Evolutionary conservation across 2,113 vertebrate genomes (phyloP).

Genomic region (Bettongia penicillata): DNA sequence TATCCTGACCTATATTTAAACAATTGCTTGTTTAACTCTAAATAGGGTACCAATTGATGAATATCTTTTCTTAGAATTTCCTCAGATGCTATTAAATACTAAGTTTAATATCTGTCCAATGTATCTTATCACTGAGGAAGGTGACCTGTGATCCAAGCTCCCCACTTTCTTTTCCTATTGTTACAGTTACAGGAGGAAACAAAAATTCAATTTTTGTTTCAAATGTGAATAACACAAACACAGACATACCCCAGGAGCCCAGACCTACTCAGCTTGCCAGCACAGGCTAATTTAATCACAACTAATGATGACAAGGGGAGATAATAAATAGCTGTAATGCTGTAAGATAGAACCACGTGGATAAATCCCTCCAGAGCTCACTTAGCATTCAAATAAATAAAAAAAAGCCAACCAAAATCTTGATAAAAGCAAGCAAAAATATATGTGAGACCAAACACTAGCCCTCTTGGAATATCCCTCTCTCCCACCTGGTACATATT

Average conservation of each 20-base stretch:
- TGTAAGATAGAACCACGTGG: conserved; percentile 22
- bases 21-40: neutral
- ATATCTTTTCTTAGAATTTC: neutral
- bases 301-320: conserved; percentile 23
- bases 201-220: conserved; percentile 58
- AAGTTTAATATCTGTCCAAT: conserved; percentile 26
- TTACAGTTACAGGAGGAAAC: conserved; percentile 45
- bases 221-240: conserved; percentile 62
- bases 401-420: neutral
- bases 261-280: conserved; percentile 57
- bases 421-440: conserved; percentile 1
- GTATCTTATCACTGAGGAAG: conserved; percentile 32
- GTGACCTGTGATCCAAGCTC: conserved; percentile 25
- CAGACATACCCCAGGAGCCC: conserved; percentile 49
- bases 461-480: neutral
- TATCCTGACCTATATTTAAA: neutral
- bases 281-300: conserved; percentile 56
- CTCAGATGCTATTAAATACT: neutral
- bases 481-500: neutral
- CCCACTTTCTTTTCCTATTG: neutral
- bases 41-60: neutral
- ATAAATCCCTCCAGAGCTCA: neutral
- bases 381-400: neutral
- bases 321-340: conserved; percentile 12
- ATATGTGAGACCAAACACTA: rapidly evolving